Evolutionary conservation across 2,797 vertebrate genomes (phyloP), one percentile per base, ranked within the genome.

Genomic region (Gadopsis bispinosus): DNA sequence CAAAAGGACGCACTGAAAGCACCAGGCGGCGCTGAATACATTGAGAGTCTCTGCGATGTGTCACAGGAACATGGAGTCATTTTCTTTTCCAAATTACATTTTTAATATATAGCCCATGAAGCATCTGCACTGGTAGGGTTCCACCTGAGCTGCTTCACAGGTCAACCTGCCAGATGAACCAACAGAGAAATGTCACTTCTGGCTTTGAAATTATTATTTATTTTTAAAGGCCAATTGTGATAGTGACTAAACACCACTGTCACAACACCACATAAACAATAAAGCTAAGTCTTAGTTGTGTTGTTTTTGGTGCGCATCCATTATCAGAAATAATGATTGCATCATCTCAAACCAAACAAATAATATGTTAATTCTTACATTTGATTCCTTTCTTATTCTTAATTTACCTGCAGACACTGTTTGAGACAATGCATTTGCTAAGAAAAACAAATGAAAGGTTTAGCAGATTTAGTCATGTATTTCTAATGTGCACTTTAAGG

Each of bases 1-100:
- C 85, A 83, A 86, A 90, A 77, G 81, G 75, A 88, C 14, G 29
- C 56, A 6, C 29, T 79, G 63, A 88, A 81, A 89, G 78, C 80
- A 74, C 53, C 69, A 48, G 68, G 55, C 26, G 4, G 45, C 4
- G 33, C 65, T 84, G 77, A 91, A 79, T 79, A 64, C 78, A 74
- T 43, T 48, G 41, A 83, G 67, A 80, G 68, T 81, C 50, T 73
- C 51, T 35, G 67, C 60, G 31, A 62, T 84, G 73, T 88, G 75
- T 73, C 47, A 73, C 62, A 66, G 61, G 72, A 59, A 48, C 22
- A 63, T 6, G 16, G 43, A 77, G 35, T 33, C 31, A 65, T 76
- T 79, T 78, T 65, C 35, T 79, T 69, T 65, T 81, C 80, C 20
- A 58, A 62, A 82, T 75, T 14, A 41, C 22, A 62, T 65, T 76